Conservation (phyloP, 2,113 vertebrate genomes). For the Lota lota region DNA sequence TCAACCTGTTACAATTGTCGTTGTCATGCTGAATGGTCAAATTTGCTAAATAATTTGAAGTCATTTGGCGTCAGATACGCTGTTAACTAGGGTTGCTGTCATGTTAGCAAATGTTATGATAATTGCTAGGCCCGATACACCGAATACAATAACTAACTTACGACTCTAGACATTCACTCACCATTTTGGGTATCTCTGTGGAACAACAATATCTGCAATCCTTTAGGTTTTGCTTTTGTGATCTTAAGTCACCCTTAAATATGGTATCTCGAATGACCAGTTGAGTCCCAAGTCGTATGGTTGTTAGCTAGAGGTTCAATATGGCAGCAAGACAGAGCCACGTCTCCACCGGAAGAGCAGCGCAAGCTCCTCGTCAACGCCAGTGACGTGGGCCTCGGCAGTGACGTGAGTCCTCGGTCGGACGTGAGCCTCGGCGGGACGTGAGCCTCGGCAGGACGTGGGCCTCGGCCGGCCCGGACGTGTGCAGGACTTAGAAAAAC, state of each 20-base stretch:
- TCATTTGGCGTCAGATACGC: conserved; percentile 18
- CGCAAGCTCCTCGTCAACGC: conserved; percentile 32
- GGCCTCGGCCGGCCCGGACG: too few relatives aligned
- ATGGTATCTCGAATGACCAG: conserved; percentile 11
- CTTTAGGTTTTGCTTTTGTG: conserved; percentile 12
- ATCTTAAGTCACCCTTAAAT: conserved; percentile 25
- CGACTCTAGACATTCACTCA: conserved; percentile 31
- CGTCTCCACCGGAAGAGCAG: conserved; percentile 70
- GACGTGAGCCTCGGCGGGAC: too few relatives aligned
- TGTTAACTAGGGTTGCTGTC: not conserved
- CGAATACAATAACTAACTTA: not conserved
- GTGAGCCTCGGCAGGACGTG: too few relatives aligned
- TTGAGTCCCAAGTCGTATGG: conserved; percentile 28
- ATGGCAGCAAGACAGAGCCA: conserved; percentile 71
- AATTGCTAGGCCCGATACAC: conserved; percentile 44
- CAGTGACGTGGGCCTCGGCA: conserved; percentile 50
- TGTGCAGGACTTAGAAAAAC: too few relatives aligned
- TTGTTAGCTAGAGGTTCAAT: conserved; percentile 61
- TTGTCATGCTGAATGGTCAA: not conserved
- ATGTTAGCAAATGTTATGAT: conserved; percentile 55
- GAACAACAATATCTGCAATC: conserved; percentile 27
- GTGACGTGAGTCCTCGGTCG: too few relatives aligned
- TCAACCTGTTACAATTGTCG: not conserved
- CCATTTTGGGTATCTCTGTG: conserved; percentile 60
- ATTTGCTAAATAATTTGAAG: not conserved